Conservation (phyloP, 2,888 invertebrate genomes). For the Gisinianus flammeolus region DNA sequence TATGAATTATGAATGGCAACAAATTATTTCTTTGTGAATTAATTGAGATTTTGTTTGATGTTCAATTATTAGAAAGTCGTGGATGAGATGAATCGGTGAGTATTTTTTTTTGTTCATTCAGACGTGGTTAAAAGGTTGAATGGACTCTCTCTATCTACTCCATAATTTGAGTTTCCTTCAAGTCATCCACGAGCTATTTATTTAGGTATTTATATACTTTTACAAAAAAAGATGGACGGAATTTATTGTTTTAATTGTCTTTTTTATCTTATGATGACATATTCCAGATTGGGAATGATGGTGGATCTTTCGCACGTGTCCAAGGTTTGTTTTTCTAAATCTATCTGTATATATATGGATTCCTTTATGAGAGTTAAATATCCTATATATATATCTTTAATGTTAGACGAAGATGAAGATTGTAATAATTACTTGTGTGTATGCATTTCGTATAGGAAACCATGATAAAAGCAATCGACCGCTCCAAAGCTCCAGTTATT, state of each 20-base stretch:
- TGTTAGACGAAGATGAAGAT: background rate
- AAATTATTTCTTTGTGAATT: background rate
- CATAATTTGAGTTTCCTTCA: background rate
- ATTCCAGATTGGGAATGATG: constrained; percentile 68
- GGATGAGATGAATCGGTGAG: constrained; percentile 69
- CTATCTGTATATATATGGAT: too few species aligned
- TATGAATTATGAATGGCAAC: background rate
- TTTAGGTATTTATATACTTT: background rate
- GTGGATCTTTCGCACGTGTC: constrained; percentile 72
- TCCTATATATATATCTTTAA: background rate
- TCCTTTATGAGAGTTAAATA: background rate
- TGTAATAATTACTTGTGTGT: background rate
- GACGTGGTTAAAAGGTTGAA: too few species aligned
- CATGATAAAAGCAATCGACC: constrained; percentile 68
- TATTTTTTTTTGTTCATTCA: too few species aligned
- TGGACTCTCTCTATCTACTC: too few species aligned
- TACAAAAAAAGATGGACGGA: too few species aligned
- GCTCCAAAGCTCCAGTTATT: constrained; percentile 65
- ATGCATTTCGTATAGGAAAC: constrained; percentile 61
- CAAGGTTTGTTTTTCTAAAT: constrained; percentile 60
- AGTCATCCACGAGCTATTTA: background rate
- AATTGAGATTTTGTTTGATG: background rate
- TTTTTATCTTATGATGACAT: too few species aligned
- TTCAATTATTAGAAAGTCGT: constrained; percentile 45
- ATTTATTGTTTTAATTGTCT: too few species aligned